These are phyloP conservation scores for Steinernema hermaphroditum DNA, from an alignment of 2,888 invertebrate species.

Conservation along the genomic window DNA sequence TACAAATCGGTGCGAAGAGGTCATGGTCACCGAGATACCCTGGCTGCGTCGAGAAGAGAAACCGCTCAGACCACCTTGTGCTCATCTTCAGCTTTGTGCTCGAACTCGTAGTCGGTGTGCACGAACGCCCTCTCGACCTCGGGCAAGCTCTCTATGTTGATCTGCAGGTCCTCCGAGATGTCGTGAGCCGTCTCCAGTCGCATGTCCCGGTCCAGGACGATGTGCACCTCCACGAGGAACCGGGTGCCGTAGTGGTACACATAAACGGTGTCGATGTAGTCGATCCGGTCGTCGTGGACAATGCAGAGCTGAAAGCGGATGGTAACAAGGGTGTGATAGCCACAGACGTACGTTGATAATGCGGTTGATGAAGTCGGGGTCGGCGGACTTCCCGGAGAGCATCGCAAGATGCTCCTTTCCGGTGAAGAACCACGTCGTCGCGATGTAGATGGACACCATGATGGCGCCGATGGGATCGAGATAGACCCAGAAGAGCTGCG, in stretches of 20 bases:
- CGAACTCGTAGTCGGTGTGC: conserved; percentile 70
- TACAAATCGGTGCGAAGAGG: background rate
- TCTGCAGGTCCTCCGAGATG: conserved; percentile 70
- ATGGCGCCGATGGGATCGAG: conserved; percentile 70
- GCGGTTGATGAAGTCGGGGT: conserved; percentile 66
- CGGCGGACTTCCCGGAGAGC: conserved; percentile 62
- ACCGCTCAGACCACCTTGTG: conserved; percentile 68
- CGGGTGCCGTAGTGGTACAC: conserved; percentile 70
- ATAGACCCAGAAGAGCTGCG: conserved; percentile 65
- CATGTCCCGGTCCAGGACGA: conserved; percentile 69
- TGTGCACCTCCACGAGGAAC: conserved; percentile 62
- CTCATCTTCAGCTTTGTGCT: conserved; percentile 68
- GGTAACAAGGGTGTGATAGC: conserved; percentile 29
- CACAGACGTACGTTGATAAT: conserved; percentile 59
- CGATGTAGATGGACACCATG: conserved; percentile 69
- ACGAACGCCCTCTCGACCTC: conserved; percentile 71
- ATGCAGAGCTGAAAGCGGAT: conserved; percentile 56
- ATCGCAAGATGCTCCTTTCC: conserved; percentile 67
- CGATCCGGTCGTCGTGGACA: conserved; percentile 62
- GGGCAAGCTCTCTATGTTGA: conserved; percentile 68
- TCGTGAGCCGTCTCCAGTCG: conserved; percentile 69
- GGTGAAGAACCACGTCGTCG: conserved; percentile 63
- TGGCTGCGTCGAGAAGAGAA: background rate
- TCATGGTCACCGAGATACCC: conserved; percentile 6
- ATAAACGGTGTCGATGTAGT: conserved; percentile 69